Evolutionary conservation across 2,888 invertebrate species (phyloP), one percentile per base, ranked within the genome.

Genomic region (Ormyrus labotus): DNA sequence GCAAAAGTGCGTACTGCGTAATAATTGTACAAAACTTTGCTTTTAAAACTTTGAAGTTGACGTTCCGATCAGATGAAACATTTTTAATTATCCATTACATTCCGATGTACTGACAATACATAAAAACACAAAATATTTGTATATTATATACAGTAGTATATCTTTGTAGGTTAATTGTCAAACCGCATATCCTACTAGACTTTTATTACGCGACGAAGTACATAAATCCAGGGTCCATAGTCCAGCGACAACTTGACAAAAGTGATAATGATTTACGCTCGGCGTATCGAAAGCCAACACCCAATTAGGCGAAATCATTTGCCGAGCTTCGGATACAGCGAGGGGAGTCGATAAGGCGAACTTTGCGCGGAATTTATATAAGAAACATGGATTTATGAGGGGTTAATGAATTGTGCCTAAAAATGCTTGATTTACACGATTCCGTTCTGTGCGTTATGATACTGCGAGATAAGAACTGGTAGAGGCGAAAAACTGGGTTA

Each of bases 301-400:
- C 58, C 71, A 71, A 71, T 78, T 78, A 78, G 71, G 65, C 60
- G 60, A 78, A 71, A 65, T 65, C 65, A 71, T 65, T 71, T 64
- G n/a, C 61, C 51, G 51, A 19, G 58, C 65, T 60, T 47, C 67
- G 34, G 71, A 65, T 58, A 60, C 65, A 11, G 10, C 13, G 4
- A 34, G 3, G 34, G 4, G 34, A 34, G 34, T 34, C 34, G 34
- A 34, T 34, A 34, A 34, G 34, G 34, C 34, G 3, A 34, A 34
- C 34, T 34, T 34, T 34, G 34, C 34, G 0, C 4, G 34, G 34
- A 34, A 34, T 34, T 34, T 34, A 34, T 34, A 34, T 34, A 34
- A 34, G 34, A 34, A 34, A 2, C 34, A 2, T 34, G 34, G 34
- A 34, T 34, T 34, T 34, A 34, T 34, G 34, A 34, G 34, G 4